phyloP scores from a whole-genome alignment of 2,888 invertebrate genomes.

The Erebia aethiops region DNA sequence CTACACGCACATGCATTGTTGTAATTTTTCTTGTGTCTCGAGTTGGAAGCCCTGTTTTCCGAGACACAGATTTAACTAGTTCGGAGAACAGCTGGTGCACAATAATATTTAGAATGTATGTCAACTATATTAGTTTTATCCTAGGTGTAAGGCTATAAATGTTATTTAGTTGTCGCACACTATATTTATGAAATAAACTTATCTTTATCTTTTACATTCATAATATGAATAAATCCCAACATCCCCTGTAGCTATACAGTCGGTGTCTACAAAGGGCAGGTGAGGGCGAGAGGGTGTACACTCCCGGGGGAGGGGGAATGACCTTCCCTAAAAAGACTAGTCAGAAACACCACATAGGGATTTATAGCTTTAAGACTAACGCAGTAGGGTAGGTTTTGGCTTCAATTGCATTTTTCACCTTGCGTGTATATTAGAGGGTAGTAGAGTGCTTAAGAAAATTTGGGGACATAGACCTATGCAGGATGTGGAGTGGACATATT shows the following conservation, averaged over 20 bases:
- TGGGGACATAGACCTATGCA: not conserved
- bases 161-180: too few species aligned
- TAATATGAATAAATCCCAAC: not conserved
- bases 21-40: too few species aligned
- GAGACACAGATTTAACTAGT: too few species aligned
- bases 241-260: constrained; percentile 49
- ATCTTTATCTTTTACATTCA: too few species aligned
- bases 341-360: not conserved
- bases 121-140: too few species aligned
- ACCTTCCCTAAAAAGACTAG: constrained; percentile 30
- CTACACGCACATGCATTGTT: too few species aligned
- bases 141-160: too few species aligned
- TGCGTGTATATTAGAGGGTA: not conserved
- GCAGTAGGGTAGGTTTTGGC: not conserved
- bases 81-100: too few species aligned
- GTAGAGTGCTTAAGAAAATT: constrained; percentile 1
- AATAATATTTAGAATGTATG: too few species aligned
- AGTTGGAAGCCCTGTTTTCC: too few species aligned
- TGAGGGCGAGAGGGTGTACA: constrained; percentile 58
- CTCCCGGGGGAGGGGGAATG: constrained; percentile 50
- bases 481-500: too few species aligned
- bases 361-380: not conserved
- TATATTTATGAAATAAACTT: too few species aligned
- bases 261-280: constrained; percentile 74
- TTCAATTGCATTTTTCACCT: constrained; percentile 8